These are phyloP conservation scores for Delphinus delphis DNA, from an alignment of 2,113 vertebrate genomes.

Conservation along the genomic window DNA sequence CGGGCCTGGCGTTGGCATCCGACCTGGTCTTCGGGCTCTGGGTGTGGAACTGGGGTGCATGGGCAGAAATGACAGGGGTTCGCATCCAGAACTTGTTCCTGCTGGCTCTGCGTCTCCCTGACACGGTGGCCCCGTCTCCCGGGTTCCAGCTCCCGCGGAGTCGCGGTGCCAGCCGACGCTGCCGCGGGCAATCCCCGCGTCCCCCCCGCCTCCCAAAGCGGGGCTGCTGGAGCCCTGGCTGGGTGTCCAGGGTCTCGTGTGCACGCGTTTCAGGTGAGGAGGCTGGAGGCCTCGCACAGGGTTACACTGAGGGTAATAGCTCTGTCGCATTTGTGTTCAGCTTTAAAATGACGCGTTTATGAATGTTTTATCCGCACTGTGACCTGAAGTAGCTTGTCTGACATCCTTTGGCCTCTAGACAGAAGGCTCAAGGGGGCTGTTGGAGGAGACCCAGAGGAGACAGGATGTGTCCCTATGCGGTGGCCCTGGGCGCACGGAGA, in stretches of 20 bases:
- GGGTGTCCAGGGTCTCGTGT: too few species aligned
- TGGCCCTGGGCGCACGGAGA: too few species aligned
- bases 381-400: background rate
- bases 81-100: fast-evolving
- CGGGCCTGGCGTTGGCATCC: background rate
- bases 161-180: background rate
- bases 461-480: too few species aligned
- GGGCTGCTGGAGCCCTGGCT: background rate
- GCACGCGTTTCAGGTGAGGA: background rate
- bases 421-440: background rate
- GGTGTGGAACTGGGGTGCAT: background rate
- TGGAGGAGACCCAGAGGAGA: background rate
- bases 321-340: background rate
- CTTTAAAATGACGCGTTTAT: background rate
- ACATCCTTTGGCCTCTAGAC: background rate
- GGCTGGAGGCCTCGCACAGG: background rate
- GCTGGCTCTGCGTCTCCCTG: background rate
- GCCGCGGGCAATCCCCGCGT: fast-evolving
- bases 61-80: background rate
- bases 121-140: fast-evolving
- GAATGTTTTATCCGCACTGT: background rate
- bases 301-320: background rate
- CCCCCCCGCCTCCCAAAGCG: fast-evolving
- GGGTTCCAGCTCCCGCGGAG: background rate
- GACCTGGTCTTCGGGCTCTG: background rate